Evolutionary conservation across 2,888 invertebrate species (phyloP).

Genomic region (Epistrophe grossulariae): DNA sequence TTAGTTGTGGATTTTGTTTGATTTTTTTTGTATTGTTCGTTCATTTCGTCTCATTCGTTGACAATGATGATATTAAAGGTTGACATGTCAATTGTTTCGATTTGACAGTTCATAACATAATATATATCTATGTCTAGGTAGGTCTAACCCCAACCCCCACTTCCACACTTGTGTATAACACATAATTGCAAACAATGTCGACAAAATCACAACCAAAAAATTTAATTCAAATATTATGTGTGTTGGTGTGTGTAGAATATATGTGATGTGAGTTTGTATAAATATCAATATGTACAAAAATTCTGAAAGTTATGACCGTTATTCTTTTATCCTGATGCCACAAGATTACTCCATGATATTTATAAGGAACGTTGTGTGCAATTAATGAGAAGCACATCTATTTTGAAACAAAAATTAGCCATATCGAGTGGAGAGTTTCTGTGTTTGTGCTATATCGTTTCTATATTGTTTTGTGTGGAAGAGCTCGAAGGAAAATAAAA

Average conservation of each 20-base stretch:
- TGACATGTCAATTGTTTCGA: conserved; percentile 72
- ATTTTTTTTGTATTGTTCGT: background rate
- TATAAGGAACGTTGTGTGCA: conserved; percentile 63
- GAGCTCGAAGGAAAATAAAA: conserved; percentile 37
- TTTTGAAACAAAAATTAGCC: conserved; percentile 69
- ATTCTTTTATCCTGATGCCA: conserved; percentile 66
- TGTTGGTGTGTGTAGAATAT: background rate
- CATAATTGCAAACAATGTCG: conserved; percentile 54
- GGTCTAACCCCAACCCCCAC: background rate
- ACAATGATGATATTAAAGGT: conserved; percentile 40
- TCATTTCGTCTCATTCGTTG: conserved; percentile 3
- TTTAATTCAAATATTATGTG: background rate
- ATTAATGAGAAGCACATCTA: conserved; percentile 74
- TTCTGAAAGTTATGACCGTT: conserved; percentile 74
- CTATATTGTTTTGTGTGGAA: background rate
- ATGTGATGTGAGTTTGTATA: too few relatives aligned
- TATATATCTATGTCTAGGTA: too few relatives aligned
- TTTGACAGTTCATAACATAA: conserved; percentile 47
- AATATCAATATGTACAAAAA: conserved; percentile 15
- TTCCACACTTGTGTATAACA: conserved; percentile 42
- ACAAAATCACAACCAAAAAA: conserved; percentile 10
- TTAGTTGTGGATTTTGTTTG: conserved; percentile 70
- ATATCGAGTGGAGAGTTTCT: too few relatives aligned
- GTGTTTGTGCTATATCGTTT: background rate
- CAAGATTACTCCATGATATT: conserved; percentile 44